Evolutionary conservation across 2,888 invertebrate genomes (phyloP).

Genomic region (Acronicta alni): DNA sequence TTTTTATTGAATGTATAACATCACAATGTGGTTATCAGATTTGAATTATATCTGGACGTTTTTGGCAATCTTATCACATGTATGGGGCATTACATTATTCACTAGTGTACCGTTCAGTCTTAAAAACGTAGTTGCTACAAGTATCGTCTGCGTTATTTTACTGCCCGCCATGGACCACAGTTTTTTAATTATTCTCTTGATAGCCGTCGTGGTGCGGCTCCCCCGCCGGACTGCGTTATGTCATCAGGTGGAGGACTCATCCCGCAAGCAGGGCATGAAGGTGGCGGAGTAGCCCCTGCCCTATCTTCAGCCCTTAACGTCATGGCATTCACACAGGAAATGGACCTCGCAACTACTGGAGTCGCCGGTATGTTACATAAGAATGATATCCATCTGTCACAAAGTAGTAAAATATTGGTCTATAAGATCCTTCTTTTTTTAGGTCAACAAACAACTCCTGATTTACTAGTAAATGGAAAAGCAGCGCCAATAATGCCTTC

Average conservation of each 20-base stretch:
- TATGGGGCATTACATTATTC: too few relatives aligned
- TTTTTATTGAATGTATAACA: background rate
- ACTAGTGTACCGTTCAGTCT: too few relatives aligned
- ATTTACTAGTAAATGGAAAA: constrained; percentile 78
- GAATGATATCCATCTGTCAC: background rate
- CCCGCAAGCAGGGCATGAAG: constrained; percentile 70
- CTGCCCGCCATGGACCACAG: too few relatives aligned
- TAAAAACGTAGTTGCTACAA: too few relatives aligned
- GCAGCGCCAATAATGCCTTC: constrained; percentile 47
- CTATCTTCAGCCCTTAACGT: constrained; percentile 94
- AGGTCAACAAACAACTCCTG: constrained; percentile 76
- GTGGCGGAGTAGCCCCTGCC: constrained; percentile 87
- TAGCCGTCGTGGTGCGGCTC: constrained; percentile 68
- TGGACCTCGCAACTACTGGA: constrained; percentile 80
- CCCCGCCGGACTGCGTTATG: constrained; percentile 75
- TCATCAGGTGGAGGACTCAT: constrained; percentile 49
- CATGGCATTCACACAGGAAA: constrained; percentile 94
- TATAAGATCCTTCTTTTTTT: constrained; percentile 9
- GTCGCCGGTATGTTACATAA: constrained; percentile 10
- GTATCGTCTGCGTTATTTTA: too few relatives aligned
- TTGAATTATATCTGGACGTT: too few relatives aligned
- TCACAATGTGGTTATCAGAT: too few relatives aligned
- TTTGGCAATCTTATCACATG: too few relatives aligned
- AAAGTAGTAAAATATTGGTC: too few relatives aligned
- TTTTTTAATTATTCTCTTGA: too few relatives aligned